Percentiles rank a stretch among this genome's conserved stretches.
phyloP scores from a whole-genome alignment of 2,888 invertebrate genomes.

The Andrena hattorfiana region DNA sequence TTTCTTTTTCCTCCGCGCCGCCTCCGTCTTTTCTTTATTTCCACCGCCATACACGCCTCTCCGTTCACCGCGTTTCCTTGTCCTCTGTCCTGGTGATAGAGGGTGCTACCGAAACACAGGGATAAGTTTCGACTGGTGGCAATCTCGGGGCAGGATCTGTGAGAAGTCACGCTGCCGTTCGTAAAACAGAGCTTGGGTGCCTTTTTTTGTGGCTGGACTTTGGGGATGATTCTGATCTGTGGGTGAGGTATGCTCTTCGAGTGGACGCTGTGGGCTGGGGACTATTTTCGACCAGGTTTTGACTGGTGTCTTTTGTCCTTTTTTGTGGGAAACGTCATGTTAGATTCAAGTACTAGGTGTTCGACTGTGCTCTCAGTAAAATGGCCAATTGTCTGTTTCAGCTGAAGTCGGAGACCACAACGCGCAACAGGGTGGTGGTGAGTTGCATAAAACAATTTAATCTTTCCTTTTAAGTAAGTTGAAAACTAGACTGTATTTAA shows the following conservation, averaged over 20 bases:
- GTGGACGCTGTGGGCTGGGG: background rate
- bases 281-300: too few species aligned
- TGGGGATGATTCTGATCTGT: slow-evolving; percentile 1
- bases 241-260: background rate
- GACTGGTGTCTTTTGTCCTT: too few species aligned
- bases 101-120: slow-evolving; percentile 41
- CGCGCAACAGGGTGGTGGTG: background rate
- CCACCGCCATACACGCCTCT: background rate
- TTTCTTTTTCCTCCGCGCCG: slow-evolving; percentile 44
- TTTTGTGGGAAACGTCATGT: too few species aligned
- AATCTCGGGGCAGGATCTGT: slow-evolving; percentile 32
- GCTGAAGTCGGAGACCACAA: slow-evolving; percentile 46
- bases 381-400: slow-evolving; percentile 63
- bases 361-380: too few species aligned
- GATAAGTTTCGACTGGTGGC: slow-evolving; percentile 27
- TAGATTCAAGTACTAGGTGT: too few species aligned
- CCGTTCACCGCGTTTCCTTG: background rate
- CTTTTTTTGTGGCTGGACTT: background rate
- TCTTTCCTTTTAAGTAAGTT: background rate
- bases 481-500: too few species aligned
- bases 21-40: slow-evolving; percentile 30
- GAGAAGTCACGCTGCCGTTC: background rate
- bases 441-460: slow-evolving; percentile 16
- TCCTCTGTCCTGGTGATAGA: background rate
- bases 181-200: background rate